Evolutionary conservation across 2,888 invertebrate species (phyloP), one percentile per base, ranked within the genome.

Genomic region (Volucella bombylans): DNA sequence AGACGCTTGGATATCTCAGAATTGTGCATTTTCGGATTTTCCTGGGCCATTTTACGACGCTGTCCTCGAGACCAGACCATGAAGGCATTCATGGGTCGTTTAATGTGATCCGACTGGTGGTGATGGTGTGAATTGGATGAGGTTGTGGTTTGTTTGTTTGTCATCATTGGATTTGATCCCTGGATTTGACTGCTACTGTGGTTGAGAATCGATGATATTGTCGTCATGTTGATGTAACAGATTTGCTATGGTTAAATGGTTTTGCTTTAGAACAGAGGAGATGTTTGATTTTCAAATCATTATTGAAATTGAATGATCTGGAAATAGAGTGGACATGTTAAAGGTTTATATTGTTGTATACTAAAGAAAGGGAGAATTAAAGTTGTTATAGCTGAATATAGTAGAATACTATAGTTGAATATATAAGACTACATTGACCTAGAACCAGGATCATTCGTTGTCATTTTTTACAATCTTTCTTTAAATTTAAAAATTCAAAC

Each of bases 21-120:
- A 90, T 96, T 96, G 92, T 96, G 96, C 96, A 96, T 96, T 92
- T 96, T 98, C 88, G 98, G 98, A 91, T 98, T 98, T 89, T 98
- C 97, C 92, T 96, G 94, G 0, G 98, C 97, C 92, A 98, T 98
- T 93, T 98, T 97, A 83, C 97, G 94, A 54, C 98, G 93, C 92
- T 98, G 98, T 65, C 97, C 96, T 67, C 98, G 93, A 41, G 98
- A 97, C 98, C 98, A 98, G 18, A 92, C 98, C 98, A 98, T 98
- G 93, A 98, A 98, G 1, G 98, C 98, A 93, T 98, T 98, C 98
- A 99, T 98, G 49, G 98, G 98, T 74, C 98, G 93, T 91, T 98
- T 98, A 88, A 98, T 97, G 91, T 97, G 97, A 90, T 96, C 95
- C 87, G 92, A 92, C 80, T 80, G 83, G 18, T 80, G 81, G 43